Conservation (phyloP, 2,888 invertebrate genomes). For the Balanococcus diminutus region DNA sequence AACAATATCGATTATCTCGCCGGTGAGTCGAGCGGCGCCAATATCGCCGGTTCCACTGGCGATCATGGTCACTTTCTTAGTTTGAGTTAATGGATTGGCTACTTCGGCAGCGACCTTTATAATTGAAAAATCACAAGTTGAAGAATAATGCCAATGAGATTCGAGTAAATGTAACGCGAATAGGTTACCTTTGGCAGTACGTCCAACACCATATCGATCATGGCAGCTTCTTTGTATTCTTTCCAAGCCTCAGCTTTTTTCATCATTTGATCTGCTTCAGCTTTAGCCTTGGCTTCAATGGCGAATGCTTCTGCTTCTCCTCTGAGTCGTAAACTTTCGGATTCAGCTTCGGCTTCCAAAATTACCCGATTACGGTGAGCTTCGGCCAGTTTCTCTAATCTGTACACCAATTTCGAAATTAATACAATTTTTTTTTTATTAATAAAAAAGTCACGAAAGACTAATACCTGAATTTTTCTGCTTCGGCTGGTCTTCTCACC, state of each 20-base stretch:
- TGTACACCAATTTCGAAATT: slow-evolving; percentile 60
- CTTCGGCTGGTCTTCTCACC: slow-evolving; percentile 91
- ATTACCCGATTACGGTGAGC: slow-evolving; percentile 86
- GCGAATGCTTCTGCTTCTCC: slow-evolving; percentile 93
- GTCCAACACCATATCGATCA: slow-evolving; percentile 96
- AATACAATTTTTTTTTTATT: neutral
- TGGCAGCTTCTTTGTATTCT: slow-evolving; percentile 93
- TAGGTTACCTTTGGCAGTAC: slow-evolving; percentile 85
- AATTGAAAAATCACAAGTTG: neutral
- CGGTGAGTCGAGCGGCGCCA: slow-evolving; percentile 92
- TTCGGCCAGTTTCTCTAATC: slow-evolving; percentile 91
- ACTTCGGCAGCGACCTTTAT: slow-evolving; percentile 93
- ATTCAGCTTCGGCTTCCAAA: slow-evolving; percentile 95
- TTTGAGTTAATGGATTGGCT: slow-evolving; percentile 91
- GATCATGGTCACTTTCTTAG: slow-evolving; percentile 96
- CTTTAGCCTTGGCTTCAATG: slow-evolving; percentile 90
- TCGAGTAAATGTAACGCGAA: neutral
- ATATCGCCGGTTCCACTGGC: slow-evolving; percentile 89
- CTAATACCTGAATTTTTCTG: slow-evolving; percentile 77
- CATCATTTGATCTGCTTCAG: slow-evolving; percentile 96
- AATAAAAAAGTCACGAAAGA: neutral
- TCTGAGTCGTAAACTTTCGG: slow-evolving; percentile 83
- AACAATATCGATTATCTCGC: slow-evolving; percentile 92
- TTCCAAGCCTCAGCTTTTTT: slow-evolving; percentile 97
- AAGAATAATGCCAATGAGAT: neutral